Evolutionary conservation across 2,113 vertebrate species (phyloP), one percentile per base, ranked within the genome.

Genomic region (Sceloporus undulatus): DNA sequence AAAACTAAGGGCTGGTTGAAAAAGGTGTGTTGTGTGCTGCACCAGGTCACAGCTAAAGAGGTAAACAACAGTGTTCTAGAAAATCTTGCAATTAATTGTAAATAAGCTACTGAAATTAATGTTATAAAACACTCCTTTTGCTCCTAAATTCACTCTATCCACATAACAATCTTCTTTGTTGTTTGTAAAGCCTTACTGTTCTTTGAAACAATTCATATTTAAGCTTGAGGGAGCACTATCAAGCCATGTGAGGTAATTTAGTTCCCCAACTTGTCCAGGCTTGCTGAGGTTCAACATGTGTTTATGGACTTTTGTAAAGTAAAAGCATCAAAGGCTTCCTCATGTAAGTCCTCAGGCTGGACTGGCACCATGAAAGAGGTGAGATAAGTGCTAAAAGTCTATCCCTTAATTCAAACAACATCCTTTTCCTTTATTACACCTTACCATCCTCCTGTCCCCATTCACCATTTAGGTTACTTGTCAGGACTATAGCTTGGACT

Each of bases 241-340:
- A 92, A 85, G 91, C 87, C 90, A 89, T 90, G 83, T 80, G 85
- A 88, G 90, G 87, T 84, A 95, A 91, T 84, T 85, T 87, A 90
- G 83, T 80, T 93, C 65, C 88, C 19, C 1, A 81, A 82, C 93
- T 88, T 91, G 87, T 88, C 85, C 65, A 86, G 91, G 91, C 93
- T 95, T 95, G 91, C 82, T 87, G 34, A 78, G n/a, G 29, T 92
- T 90, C 82, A 84, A 79, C 23, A 19, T 82, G 78, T 79, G 71
- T 90, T 95, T 84, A 9, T 78, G 91, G 90, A 93, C 76, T 92
- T 90, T 91, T 89, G 76, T 86, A 88, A 94, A 93, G 79, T 1
- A 14, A 88, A 85, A 85, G 88, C 90, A 91, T 92, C 88, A 81
- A 85, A 93, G 54, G 84, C 86, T 86, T 5, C 75, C 85, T 88